Percentiles rank a stretch among this genome's conserved stretches.
Conservation (phyloP, 2,113 vertebrate species). For the Nothoprocta perdicaria region DNA sequence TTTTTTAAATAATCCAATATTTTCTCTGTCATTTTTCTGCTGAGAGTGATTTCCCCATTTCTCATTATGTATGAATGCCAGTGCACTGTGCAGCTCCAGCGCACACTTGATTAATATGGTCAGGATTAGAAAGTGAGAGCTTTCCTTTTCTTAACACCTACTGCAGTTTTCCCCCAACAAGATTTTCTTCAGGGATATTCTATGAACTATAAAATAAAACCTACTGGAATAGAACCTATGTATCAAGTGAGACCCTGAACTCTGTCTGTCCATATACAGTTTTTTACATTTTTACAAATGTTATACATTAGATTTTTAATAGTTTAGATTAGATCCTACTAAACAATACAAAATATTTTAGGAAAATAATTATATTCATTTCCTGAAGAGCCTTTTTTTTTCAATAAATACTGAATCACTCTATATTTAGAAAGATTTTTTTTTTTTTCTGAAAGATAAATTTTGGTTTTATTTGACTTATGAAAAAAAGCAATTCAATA, state of each 20-base stretch:
- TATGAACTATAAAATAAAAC: neutral
- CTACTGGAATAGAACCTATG: neutral
- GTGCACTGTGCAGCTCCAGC: conserved; percentile 25
- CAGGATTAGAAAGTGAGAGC: conserved; percentile 42
- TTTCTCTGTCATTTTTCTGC: neutral
- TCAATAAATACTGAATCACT: neutral
- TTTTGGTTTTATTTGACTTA: neutral
- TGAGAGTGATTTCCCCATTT: neutral
- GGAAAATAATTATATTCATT: neutral
- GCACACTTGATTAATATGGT: conserved; percentile 53
- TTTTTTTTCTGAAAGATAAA: neutral
- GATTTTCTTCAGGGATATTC: neutral
- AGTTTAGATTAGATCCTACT: neutral
- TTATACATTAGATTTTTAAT: neutral
- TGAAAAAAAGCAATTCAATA: neutral
- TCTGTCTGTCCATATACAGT: neutral
- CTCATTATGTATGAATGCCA: conserved; percentile 36
- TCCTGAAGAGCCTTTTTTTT: neutral
- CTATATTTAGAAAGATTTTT: conserved; percentile 11
- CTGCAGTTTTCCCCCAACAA: neutral
- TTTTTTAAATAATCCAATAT: conserved; percentile 39
- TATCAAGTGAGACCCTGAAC: neutral
- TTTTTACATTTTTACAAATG: neutral
- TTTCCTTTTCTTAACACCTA: conserved; percentile 29
- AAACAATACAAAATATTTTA: neutral